Percentiles rank a stretch among this genome's conserved stretches.
phyloP scores from a whole-genome alignment of 2,113 vertebrate genomes.

The Falco punctatus region DNA sequence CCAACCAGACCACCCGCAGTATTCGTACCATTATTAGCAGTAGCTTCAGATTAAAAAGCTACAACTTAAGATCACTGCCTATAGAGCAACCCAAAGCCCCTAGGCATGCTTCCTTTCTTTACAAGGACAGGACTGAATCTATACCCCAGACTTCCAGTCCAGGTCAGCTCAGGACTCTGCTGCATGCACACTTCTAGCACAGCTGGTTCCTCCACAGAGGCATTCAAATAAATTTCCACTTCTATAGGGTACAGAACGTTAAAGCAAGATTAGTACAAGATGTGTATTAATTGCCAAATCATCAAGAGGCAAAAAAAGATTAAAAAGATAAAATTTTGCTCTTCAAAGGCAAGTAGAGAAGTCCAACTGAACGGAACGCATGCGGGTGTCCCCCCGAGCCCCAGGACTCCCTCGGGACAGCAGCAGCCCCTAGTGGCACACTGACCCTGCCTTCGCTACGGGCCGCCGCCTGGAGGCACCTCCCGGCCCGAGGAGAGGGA shows the following conservation, averaged over 20 bases:
- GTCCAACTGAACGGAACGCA: not conserved
- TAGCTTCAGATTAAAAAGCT: not conserved
- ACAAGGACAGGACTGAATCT: not conserved
- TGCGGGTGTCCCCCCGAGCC: too few relatives aligned
- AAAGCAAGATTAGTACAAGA: not conserved
- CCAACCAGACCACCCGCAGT: not conserved
- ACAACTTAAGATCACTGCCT: too few relatives aligned
- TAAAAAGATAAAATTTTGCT: not conserved
- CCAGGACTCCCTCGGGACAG: not conserved
- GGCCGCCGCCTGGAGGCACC: accelerated
- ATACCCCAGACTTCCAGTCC: not conserved
- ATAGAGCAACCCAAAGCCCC: not conserved
- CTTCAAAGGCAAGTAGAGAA: not conserved
- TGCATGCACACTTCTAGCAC: not conserved
- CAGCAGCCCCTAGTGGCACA: constrained; percentile 42
- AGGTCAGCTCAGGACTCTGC: not conserved
- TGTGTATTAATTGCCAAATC: not conserved
- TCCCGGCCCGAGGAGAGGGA: not conserved
- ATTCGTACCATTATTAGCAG: not conserved
- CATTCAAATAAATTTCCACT: not conserved
- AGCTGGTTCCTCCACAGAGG: not conserved
- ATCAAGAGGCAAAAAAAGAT: not conserved
- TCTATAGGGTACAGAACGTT: not conserved
- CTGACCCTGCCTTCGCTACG: accelerated
- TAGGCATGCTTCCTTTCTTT: accelerated